These are phyloP conservation scores for Cyprinodon brontotheroides DNA, from an alignment of 2,113 vertebrate species.

Conservation along the genomic window DNA sequence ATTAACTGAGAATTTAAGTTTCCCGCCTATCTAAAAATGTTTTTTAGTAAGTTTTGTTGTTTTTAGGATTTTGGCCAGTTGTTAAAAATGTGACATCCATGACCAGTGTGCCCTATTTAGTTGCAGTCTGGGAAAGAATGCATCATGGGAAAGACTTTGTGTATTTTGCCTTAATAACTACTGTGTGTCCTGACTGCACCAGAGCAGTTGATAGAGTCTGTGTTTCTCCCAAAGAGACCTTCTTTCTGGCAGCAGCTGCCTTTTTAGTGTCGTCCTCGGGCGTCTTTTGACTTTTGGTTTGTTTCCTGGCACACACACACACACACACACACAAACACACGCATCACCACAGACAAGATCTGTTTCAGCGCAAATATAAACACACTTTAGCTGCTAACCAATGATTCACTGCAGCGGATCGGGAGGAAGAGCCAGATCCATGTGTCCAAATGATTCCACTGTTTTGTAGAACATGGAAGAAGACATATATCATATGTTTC, in stretches of 20 bases:
- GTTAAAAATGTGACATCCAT: too few species aligned
- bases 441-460: not conserved
- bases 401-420: conserved; percentile 20
- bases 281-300: conserved; percentile 47
- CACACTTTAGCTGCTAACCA: conserved; percentile 7
- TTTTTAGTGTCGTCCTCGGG: conserved; percentile 35
- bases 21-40: too few species aligned
- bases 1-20: too few species aligned
- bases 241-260: conserved; percentile 37
- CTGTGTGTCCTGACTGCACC: conserved; percentile 13
- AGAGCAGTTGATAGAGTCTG: not conserved
- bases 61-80: too few species aligned
- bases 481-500: not conserved
- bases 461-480: not conserved
- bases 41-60: too few species aligned
- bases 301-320: conserved; percentile 31
- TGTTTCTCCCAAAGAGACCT: conserved; percentile 13
- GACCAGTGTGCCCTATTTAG: too few species aligned
- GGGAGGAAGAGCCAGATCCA: not conserved
- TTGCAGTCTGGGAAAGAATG: not conserved
- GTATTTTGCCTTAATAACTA: not conserved
- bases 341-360: conserved; percentile 2
- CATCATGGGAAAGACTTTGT: not conserved
- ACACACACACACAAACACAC: not conserved
- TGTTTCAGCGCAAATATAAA: conserved; percentile 8